These are phyloP conservation scores for Stegophylla sp. DNA, from an alignment of 2,888 invertebrate species.

Conservation along the genomic window DNA sequence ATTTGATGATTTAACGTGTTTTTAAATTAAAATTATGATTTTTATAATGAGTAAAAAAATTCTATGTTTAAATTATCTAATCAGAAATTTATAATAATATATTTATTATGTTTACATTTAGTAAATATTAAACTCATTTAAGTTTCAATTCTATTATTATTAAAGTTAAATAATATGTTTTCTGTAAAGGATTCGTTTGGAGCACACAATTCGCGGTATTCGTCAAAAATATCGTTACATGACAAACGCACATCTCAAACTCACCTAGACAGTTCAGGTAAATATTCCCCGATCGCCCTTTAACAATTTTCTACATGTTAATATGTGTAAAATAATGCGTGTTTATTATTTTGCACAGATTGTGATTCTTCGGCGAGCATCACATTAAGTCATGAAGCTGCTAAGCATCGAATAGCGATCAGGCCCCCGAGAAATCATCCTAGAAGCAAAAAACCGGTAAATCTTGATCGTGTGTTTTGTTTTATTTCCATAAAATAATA, in stretches of 20 bases:
- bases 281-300: neutral
- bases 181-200: slow-evolving; percentile 65
- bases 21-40: too few relatives aligned
- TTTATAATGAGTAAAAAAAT: too few relatives aligned
- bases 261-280: slow-evolving; percentile 56
- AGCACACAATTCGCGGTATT: slow-evolving; percentile 66
- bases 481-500: neutral
- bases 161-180: neutral
- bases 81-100: too few relatives aligned
- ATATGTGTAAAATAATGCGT: neutral
- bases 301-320: neutral
- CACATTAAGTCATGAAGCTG: slow-evolving; percentile 77
- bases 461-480: slow-evolving; percentile 15
- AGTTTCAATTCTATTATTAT: too few relatives aligned
- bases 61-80: too few relatives aligned
- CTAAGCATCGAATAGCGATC: slow-evolving; percentile 81
- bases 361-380: slow-evolving; percentile 67
- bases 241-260: slow-evolving; percentile 64
- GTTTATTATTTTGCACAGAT: slow-evolving; percentile 61
- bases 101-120: too few relatives aligned
- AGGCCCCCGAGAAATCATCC: slow-evolving; percentile 78
- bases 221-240: slow-evolving; percentile 65
- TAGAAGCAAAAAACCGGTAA: slow-evolving; percentile 70
- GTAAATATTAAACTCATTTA: too few relatives aligned
- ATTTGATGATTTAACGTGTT: too few relatives aligned